Conservation (phyloP, 1,140 invertebrate species). For the Drosophila parabipectinata region DNA sequence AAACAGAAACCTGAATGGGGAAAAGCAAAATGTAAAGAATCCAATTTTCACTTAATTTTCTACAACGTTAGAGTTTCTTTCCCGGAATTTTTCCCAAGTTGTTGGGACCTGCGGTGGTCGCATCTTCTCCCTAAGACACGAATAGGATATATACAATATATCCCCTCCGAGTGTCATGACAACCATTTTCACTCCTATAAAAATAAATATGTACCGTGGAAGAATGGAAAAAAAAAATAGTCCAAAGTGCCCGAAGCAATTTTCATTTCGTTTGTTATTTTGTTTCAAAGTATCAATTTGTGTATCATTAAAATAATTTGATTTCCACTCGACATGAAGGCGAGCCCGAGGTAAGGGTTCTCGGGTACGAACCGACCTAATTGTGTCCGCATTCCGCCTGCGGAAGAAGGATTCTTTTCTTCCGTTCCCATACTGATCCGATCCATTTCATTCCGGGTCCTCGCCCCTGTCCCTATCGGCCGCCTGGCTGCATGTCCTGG, state of each 20-base stretch:
- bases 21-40: constrained; percentile 64
- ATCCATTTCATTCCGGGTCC: constrained; percentile 14
- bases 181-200: constrained; percentile 40
- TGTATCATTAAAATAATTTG: constrained; percentile 83
- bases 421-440: constrained; percentile 8
- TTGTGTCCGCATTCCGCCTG: constrained; percentile 25
- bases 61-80: constrained; percentile 51
- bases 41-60: constrained; percentile 79
- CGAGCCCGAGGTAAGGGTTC: constrained; percentile 33
- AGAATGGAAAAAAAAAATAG: constrained; percentile 30
- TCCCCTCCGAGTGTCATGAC: constrained; percentile 27
- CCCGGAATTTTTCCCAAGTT: constrained; percentile 35
- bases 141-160: constrained; percentile 4
- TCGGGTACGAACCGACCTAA: constrained; percentile 13
- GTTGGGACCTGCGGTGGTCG: constrained; percentile 3
- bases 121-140: neutral
- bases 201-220: neutral
- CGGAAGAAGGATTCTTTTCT: constrained; percentile 10
- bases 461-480: neutral
- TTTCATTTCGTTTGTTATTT: constrained; percentile 80
- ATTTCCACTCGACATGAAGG: constrained; percentile 61
- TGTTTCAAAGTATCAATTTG: constrained; percentile 81
- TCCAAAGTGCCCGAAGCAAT: constrained; percentile 63
- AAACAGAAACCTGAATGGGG: constrained; percentile 4
- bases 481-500: constrained; percentile 33